These are phyloP conservation scores for Zeus faber DNA, from an alignment of 2,113 vertebrate genomes.

Conservation along the genomic window DNA sequence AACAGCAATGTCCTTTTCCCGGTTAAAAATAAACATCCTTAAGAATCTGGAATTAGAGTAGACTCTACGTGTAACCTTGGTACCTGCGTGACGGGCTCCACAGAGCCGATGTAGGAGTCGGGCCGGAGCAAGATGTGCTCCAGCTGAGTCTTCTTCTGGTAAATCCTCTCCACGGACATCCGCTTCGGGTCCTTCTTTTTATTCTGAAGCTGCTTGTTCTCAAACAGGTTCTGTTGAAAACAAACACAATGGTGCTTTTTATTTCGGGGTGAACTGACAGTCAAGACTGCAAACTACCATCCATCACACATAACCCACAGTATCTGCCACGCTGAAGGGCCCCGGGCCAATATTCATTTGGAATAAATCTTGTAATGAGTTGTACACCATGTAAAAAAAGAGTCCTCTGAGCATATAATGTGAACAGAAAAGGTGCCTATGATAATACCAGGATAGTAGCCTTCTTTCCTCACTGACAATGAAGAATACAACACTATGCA, in stretches of 20 bases:
- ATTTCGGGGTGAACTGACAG: background rate
- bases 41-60: too few relatives aligned
- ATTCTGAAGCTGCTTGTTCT: conserved; percentile 77
- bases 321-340: too few relatives aligned
- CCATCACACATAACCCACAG: too few relatives aligned
- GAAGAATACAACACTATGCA: too few relatives aligned
- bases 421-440: too few relatives aligned
- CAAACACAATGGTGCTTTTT: background rate
- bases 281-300: background rate
- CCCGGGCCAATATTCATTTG: too few relatives aligned
- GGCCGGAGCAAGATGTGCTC: conserved; percentile 98
- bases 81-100: conserved; percentile 92
- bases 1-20: background rate
- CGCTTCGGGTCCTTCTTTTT: conserved; percentile 80
- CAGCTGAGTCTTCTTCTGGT: conserved; percentile 97
- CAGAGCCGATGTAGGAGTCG: conserved; percentile 95
- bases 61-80: too few relatives aligned
- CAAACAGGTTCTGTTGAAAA: conserved; percentile 67
- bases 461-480: too few relatives aligned
- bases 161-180: conserved; percentile 90
- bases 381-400: too few relatives aligned
- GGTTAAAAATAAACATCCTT: too few relatives aligned
- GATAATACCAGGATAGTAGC: too few relatives aligned
- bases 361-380: too few relatives aligned
- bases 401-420: background rate